These are phyloP conservation scores for Leptinotarsa juncta DNA, from an alignment of 2,888 invertebrate genomes.

Conservation along the genomic window DNA sequence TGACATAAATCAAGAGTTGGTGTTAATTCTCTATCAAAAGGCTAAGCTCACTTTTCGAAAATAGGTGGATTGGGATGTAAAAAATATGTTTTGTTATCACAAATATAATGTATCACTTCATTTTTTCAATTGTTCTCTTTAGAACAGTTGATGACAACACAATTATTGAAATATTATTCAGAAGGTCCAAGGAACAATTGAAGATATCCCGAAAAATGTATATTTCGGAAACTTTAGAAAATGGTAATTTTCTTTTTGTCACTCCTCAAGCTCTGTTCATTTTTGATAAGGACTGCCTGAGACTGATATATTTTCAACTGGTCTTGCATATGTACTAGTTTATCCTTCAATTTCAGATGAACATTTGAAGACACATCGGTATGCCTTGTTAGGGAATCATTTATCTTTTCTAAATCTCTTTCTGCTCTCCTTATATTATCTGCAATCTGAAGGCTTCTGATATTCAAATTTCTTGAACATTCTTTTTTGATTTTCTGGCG, in stretches of 20 bases:
- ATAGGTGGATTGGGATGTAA: too few relatives aligned
- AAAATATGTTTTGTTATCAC: too few relatives aligned
- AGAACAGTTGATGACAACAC: too few relatives aligned
- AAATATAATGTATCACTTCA: too few relatives aligned
- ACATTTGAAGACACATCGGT: slow-evolving; percentile 69
- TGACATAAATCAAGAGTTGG: too few relatives aligned
- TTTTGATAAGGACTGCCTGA: slow-evolving; percentile 73
- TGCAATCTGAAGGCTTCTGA: slow-evolving; percentile 78
- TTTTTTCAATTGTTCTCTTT: too few relatives aligned
- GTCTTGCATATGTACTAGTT: slow-evolving; percentile 72
- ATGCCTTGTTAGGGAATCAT: slow-evolving; percentile 75
- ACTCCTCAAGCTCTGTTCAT: slow-evolving; percentile 78
- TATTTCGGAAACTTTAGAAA: slow-evolving; percentile 69
- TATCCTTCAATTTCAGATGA: slow-evolving; percentile 72
- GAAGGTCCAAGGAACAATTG: background rate
- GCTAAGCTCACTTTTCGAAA: too few relatives aligned
- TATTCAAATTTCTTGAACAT: slow-evolving; percentile 76
- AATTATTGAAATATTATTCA: too few relatives aligned
- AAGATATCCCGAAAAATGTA: background rate
- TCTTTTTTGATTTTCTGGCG: slow-evolving; percentile 64
- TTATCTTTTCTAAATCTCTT: slow-evolving; percentile 75
- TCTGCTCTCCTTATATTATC: slow-evolving; percentile 78
- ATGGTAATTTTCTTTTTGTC: slow-evolving; percentile 81
- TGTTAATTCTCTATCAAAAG: too few relatives aligned
- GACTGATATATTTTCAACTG: slow-evolving; percentile 72